Percentiles rank a stretch among this genome's conserved stretches.
These are phyloP conservation scores for Microcebus ravelobensis DNA, from an alignment of 2,113 vertebrate genomes.

Conservation along the genomic window DNA sequence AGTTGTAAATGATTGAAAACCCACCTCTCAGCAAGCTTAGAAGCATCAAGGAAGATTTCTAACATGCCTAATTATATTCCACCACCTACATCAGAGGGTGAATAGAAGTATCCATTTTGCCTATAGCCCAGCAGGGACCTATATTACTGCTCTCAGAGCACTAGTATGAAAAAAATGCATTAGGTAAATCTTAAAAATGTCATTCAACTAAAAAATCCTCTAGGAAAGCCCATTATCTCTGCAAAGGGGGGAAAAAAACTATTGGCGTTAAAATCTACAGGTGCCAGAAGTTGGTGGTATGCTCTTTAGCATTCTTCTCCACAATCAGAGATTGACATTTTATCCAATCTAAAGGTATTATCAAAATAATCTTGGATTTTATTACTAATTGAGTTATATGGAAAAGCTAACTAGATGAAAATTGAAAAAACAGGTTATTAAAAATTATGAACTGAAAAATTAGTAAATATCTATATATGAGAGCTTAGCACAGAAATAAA, in stretches of 20 bases:
- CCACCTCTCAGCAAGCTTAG: conserved; percentile 56
- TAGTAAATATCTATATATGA: not conserved
- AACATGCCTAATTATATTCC: conserved; percentile 62
- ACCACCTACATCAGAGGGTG: conserved; percentile 32
- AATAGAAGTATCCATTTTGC: conserved; percentile 64
- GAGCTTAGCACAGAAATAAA: not conserved
- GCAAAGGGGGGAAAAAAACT: not conserved
- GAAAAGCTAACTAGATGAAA: not conserved
- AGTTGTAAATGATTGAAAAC: conserved; percentile 69
- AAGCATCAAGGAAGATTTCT: conserved; percentile 68
- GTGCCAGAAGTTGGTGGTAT: not conserved
- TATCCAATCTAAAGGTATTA: not conserved
- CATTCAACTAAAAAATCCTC: conserved; percentile 58
- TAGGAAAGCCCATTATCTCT: conserved; percentile 57
- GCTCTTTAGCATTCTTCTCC: not conserved
- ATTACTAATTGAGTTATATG: not conserved
- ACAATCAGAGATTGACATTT: not conserved
- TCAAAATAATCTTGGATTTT: not conserved
- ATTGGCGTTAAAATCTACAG: conserved; percentile 33
- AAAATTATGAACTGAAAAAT: conserved; percentile 17
- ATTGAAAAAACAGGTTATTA: not conserved
- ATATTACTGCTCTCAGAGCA: conserved; percentile 57
- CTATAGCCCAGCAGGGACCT: conserved; percentile 66
- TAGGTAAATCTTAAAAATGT: conserved; percentile 57
- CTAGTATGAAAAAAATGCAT: conserved; percentile 60